Base-by-base conservation (phyloP, 2,888 invertebrate species). In the Oxystoma pomonae region DNA sequence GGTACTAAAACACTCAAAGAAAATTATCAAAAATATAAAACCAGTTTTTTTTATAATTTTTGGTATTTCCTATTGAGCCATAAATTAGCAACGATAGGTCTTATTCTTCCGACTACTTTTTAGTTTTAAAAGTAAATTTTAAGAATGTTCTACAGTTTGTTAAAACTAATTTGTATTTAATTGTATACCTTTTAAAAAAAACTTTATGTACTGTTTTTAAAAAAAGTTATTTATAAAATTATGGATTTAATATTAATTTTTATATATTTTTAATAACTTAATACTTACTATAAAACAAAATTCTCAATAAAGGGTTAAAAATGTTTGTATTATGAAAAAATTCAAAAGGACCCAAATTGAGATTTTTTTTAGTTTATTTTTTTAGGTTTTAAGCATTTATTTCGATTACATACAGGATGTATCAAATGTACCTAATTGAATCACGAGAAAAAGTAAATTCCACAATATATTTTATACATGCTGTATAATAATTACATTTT, bases 401-500 rank as follows among this genome's bases (percentile, higher is more conserved):
- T 35, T 35, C 35, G 35, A 35, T 35, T 35, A 7, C 12, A 35
- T 35, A 35, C 12, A 35, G 35, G 35, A 35, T 35, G 35, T 35
- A 35, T 35, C 3, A 35, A 35, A 35, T 35, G 35, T 35, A 35
- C 3, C 12, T n/a, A n/a, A n/a, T n/a, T n/a, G n/a, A n/a, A n/a
- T n/a, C n/a, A n/a, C n/a, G n/a, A n/a, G n/a, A n/a, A n/a, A n/a
- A n/a, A n/a, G n/a, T n/a, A n/a, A n/a, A n/a, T n/a, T n/a, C n/a
- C n/a, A 35, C 3, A 53, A 17, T 53, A 53, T 16, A 53, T 19
- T 53, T 53, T 53, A 17, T 17, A 19, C 7, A n/a, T 5, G 7
- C 17, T 53, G n/a, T 53, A 53, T 53, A 53, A 53, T 5, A 53
- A 5, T 53, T 9, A 53, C n/a, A 53, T 66, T 69, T 70, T 72